These are phyloP conservation scores for Calyptommatus sinebrachiatus DNA, from an alignment of 2,113 vertebrate genomes.

Conservation along the genomic window DNA sequence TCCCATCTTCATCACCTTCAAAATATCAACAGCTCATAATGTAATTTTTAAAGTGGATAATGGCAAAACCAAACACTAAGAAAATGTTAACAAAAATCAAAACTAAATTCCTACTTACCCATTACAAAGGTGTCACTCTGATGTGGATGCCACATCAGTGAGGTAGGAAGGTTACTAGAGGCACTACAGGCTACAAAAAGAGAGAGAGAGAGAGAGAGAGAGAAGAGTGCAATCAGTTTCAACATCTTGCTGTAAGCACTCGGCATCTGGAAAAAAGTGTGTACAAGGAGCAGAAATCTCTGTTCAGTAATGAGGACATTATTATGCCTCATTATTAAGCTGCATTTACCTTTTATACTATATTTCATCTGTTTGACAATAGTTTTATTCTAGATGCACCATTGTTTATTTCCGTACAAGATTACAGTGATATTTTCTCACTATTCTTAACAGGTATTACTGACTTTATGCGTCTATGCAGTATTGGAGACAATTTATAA, in stretches of 20 bases:
- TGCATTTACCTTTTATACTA: no score
- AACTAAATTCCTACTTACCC: slow-evolving; percentile 71
- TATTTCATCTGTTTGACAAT: no score
- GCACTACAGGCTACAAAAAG: slow-evolving; percentile 70
- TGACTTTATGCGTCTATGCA: no score
- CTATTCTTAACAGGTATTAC: no score
- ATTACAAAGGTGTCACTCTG: slow-evolving; percentile 83
- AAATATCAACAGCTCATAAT: background rate
- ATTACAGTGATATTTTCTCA: no score
- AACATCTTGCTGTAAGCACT: background rate
- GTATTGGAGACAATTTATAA: no score
- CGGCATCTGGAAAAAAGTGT: no score
- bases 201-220: slow-evolving; percentile 11
- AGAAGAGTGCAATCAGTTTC: background rate
- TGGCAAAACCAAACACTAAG: background rate
- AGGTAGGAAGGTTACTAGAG: slow-evolving; percentile 79
- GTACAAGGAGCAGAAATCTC: no score
- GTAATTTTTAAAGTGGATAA: background rate
- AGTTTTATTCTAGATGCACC: no score
- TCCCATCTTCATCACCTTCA: slow-evolving; percentile 87
- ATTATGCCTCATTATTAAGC: no score
- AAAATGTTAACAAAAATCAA: background rate
- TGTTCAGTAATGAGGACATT: no score
- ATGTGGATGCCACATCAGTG: slow-evolving; percentile 88
- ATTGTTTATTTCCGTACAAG: no score